Conservation (phyloP, 2,797 vertebrate genomes). For the Enteromius treurensis region DNA sequence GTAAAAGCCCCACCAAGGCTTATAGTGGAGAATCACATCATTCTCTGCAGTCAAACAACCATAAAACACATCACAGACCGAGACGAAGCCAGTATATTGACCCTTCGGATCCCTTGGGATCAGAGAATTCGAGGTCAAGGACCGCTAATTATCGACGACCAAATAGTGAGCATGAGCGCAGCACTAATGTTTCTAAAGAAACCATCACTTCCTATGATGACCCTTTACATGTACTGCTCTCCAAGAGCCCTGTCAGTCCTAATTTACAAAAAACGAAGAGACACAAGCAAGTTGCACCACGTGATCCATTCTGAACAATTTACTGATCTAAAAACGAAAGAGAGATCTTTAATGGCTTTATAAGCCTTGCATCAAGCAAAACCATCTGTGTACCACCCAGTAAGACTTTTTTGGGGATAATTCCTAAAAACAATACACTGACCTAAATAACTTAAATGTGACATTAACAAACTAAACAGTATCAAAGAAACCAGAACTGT, state of each 20-base stretch:
- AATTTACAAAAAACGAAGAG: conserved; percentile 44
- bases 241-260: conserved; percentile 72
- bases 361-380: neutral
- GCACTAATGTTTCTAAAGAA: conserved; percentile 75
- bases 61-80: conserved; percentile 65
- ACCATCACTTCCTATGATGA: conserved; percentile 81
- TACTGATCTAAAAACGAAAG: neutral
- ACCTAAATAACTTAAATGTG: neutral
- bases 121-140: conserved; percentile 63
- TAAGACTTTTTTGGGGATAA: neutral
- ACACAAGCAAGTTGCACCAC: conserved; percentile 35
- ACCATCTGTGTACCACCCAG: neutral
- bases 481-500: neutral
- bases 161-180: conserved; percentile 69
- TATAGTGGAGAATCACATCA: neutral
- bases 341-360: neutral
- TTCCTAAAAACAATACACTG: neutral
- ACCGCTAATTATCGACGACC: conserved; percentile 55
- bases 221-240: conserved; percentile 76
- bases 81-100: conserved; percentile 80
- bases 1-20: conserved; percentile 63
- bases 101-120: conserved; percentile 73
- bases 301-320: conserved; percentile 22
- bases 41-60: conserved; percentile 11
- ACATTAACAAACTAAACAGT: neutral